Evolutionary conservation across 2,888 invertebrate species (phyloP), one percentile per base, ranked within the genome.

Genomic region (Caenorhabditis sulstoni): DNA sequence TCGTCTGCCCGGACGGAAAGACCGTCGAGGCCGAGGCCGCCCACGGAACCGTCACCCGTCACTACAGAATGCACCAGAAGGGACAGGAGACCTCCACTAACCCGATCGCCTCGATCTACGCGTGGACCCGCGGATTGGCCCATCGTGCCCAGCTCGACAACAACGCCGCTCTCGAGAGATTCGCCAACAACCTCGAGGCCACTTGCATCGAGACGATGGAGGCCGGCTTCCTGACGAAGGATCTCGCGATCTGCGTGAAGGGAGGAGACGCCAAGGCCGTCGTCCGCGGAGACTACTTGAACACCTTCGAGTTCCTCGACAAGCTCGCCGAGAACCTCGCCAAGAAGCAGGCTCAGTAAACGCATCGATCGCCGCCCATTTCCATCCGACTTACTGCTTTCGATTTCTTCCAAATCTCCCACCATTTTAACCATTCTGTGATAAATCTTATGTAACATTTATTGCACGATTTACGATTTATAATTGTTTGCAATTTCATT

Each of bases 11-110:
- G 4, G 98, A 99, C 92, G 98, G 98, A 35, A 96, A 95, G 91
- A 99, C 98, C 0, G 95, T 98, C 0, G 98, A 98, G 91, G 94
- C 97, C 0, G 98, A 99, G 92, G 98, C 98, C 14, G 98, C 98
- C 75, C 98, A 99, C 91, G 98, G 98, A 50, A 98, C 98, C 0
- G 97, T 96, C 73, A 97, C 96, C 0, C 93, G 96, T 74, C 96
- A 97, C 91, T 97, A 93, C 91, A 87, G 93, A 58, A 88, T 91
- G 84, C 92, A 93, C 85, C 92, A 93, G 68, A 87, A 88, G 81
- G 97, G 97, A 82, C 95, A 97, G 91, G 97, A 97, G 92, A 99
- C 99, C 0, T 97, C 97, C 37, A 99, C 98, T 59, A 99, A 99
- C 91, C 96, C 98, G 0, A 97, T 99, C 90, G 98, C 98, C 22